Conservation (phyloP, 2,888 invertebrate genomes). For the Euproctis similis region DNA sequence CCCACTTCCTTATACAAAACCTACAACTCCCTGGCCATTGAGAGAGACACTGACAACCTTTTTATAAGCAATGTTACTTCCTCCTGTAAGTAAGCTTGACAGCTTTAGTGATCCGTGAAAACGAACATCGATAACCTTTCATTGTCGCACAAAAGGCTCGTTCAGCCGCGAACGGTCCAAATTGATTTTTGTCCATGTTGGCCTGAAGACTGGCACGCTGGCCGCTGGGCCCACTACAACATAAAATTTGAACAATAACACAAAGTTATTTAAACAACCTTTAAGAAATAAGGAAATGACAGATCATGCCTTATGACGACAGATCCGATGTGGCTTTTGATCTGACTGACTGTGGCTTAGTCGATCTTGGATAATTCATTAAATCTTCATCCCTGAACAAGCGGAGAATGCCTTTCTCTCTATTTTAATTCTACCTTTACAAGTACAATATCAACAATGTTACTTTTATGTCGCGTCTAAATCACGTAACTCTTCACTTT, state of each 20-base stretch:
- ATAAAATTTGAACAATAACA: constrained; percentile 22
- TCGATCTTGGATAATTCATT: too few relatives aligned
- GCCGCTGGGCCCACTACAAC: constrained; percentile 15
- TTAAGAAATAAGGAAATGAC: constrained; percentile 8
- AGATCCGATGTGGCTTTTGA: too few relatives aligned
- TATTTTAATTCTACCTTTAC: too few relatives aligned
- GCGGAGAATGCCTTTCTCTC: too few relatives aligned
- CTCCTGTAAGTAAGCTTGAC: constrained; percentile 28
- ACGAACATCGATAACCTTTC: constrained; percentile 68
- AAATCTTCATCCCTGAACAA: too few relatives aligned
- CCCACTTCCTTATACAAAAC: too few relatives aligned
- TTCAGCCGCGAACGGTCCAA: constrained; percentile 58
- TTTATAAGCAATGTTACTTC: constrained; percentile 48
- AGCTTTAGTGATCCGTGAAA: constrained; percentile 58
- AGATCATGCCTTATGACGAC: constrained; percentile 9
- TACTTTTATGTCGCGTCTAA: too few relatives aligned
- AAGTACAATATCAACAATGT: too few relatives aligned
- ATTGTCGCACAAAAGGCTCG: constrained; percentile 60
- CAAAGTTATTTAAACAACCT: constrained; percentile 17
- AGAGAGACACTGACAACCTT: constrained; percentile 35
- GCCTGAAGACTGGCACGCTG: constrained; percentile 20
- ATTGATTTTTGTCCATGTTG: constrained; percentile 65
- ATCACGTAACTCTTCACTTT: too few relatives aligned
- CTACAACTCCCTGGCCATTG: constrained; percentile 22
- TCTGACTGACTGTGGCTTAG: too few relatives aligned